These are phyloP conservation scores for Euplagia quadripunctaria DNA, from an alignment of 2,888 invertebrate genomes.

Conservation along the genomic window DNA sequence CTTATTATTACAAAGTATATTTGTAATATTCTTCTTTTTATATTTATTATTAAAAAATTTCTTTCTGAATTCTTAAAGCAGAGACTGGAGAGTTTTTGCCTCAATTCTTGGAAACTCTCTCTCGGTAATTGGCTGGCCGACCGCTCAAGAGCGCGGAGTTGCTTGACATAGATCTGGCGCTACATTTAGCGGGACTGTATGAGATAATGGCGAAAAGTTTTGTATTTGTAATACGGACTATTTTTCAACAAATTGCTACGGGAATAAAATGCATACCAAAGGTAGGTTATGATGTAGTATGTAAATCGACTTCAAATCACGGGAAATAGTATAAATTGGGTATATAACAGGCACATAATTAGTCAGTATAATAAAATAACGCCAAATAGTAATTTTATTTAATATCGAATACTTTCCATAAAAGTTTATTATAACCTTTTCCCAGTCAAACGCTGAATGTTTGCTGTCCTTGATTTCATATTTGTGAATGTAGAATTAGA, in stretches of 20 bases:
- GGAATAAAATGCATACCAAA: background rate
- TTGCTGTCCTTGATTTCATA: no score
- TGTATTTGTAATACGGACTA: background rate
- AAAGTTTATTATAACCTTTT: no score
- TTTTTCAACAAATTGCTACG: no score
- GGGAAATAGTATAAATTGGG: no score
- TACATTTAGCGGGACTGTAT: constrained; percentile 33
- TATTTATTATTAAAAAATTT: constrained; percentile 37
- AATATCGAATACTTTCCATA: no score
- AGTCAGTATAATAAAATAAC: no score
- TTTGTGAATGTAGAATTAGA: no score
- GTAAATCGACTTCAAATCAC: background rate
- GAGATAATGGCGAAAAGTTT: constrained; percentile 34
- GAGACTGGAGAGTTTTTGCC: constrained; percentile 28
- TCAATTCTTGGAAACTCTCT: constrained; percentile 25
- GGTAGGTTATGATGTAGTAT: background rate
- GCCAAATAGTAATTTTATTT: no score
- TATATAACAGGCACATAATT: no score
- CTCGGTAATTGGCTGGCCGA: constrained; percentile 55
- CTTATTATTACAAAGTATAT: background rate
- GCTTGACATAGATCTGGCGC: constrained; percentile 58
- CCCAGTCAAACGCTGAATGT: no score
- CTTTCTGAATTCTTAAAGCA: constrained; percentile 18
- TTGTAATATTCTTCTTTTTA: constrained; percentile 11
- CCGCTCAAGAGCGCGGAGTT: constrained; percentile 49